phyloP scores from a whole-genome alignment of 1,140 invertebrate species.

The Acyrthosiphon pisum region DNA sequence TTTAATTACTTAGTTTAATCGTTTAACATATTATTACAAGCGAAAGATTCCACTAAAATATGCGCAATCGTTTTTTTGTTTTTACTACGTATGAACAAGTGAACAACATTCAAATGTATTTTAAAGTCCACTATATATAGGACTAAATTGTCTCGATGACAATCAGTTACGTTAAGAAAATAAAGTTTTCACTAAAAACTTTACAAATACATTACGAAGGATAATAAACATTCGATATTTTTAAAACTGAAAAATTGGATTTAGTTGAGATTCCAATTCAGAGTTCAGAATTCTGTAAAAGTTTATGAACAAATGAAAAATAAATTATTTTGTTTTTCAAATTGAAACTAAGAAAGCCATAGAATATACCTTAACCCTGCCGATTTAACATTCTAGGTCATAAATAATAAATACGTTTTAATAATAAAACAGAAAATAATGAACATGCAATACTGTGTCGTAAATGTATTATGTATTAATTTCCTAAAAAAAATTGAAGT shows the following conservation, averaged over 20 bases:
- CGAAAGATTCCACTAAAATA: background rate
- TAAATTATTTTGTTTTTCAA: constrained; percentile 7
- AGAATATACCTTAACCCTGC: background rate
- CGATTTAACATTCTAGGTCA: background rate
- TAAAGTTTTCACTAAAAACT: background rate
- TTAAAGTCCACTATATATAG: background rate
- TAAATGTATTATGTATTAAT: background rate
- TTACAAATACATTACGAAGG: background rate
- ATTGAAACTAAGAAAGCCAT: background rate
- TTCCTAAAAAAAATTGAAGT: background rate
- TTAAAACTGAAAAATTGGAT: background rate
- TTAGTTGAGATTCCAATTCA: background rate
- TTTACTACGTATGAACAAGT: background rate
- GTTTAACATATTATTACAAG: background rate
- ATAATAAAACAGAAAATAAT: background rate
- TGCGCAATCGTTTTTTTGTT: background rate
- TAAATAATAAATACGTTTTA: background rate
- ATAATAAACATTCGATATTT: constrained; percentile 21
- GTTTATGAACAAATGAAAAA: constrained; percentile 9
- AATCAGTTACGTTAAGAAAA: background rate
- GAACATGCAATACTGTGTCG: background rate
- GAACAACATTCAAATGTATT: background rate
- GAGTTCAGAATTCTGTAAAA: background rate
- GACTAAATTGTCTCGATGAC: background rate
- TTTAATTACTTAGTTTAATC: background rate